These are phyloP conservation scores for Papilio glaucus DNA, from an alignment of 1,140 invertebrate genomes.

Conservation along the genomic window DNA sequence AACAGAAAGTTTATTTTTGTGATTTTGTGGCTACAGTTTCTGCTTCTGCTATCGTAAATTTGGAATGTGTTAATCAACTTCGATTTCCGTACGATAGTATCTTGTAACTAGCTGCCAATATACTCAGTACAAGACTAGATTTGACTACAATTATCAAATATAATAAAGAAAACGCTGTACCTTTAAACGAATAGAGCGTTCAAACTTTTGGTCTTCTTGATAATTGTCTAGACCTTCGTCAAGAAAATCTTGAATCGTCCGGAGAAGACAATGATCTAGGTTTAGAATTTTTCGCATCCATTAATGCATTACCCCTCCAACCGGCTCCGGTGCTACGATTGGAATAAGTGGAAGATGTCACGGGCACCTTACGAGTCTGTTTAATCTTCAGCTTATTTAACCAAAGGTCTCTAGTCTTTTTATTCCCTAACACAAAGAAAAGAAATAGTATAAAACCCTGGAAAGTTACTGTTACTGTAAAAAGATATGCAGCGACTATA, in stretches of 20 bases:
- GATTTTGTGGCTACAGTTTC: no score
- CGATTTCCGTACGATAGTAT: no score
- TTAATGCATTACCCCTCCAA: conserved; percentile 46
- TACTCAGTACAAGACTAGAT: conserved; percentile 29
- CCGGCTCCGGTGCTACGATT: conserved; percentile 64
- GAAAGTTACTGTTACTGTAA: conserved; percentile 78
- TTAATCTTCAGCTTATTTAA: conserved; percentile 77
- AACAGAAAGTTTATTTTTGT: no score
- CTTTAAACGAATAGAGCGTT: conserved; percentile 12
- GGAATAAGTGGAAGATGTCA: conserved; percentile 76
- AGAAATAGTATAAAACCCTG: conserved; percentile 83
- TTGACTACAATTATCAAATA: conserved; percentile 9
- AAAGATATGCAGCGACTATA: conserved; percentile 78
- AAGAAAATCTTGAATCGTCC: conserved; percentile 72
- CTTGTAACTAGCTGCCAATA: neutral
- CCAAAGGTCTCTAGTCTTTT: conserved; percentile 82
- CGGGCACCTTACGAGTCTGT: conserved; percentile 74
- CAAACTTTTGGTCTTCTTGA: neutral
- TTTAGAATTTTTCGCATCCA: conserved; percentile 63
- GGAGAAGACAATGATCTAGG: conserved; percentile 62
- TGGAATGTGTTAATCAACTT: no score
- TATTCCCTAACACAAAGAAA: conserved; percentile 83
- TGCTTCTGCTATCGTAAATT: no score
- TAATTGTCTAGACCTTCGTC: conserved; percentile 46
- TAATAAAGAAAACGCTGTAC: neutral